Conservation (phyloP, 2,888 invertebrate genomes). For the Mythimna ferrago region DNA sequence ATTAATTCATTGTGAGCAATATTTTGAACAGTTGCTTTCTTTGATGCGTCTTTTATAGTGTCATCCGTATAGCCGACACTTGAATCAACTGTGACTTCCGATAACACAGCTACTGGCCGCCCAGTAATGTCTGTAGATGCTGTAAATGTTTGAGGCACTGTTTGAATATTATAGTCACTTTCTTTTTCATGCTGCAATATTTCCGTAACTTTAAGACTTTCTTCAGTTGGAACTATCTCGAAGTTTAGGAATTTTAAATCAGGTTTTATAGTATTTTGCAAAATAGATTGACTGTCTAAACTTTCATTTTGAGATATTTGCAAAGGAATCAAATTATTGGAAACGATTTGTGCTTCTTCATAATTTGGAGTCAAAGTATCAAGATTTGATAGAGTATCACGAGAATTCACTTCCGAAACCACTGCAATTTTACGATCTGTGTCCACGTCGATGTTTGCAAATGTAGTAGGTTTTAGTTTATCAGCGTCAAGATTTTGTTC, state of each 20-base stretch:
- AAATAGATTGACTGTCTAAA: slow-evolving; percentile 83
- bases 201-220: slow-evolving; percentile 79
- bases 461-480: slow-evolving; percentile 80
- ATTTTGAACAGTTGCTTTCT: slow-evolving; percentile 88
- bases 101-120: slow-evolving; percentile 88
- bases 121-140: slow-evolving; percentile 85
- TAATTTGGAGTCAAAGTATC: slow-evolving; percentile 69
- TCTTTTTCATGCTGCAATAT: slow-evolving; percentile 83
- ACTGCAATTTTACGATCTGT: slow-evolving; percentile 88
- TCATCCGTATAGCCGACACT: slow-evolving; percentile 75
- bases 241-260: slow-evolving; percentile 76
- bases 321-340: slow-evolving; percentile 76
- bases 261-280: slow-evolving; percentile 71
- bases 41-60: slow-evolving; percentile 62
- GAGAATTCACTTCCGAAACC: slow-evolving; percentile 85
- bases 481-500: slow-evolving; percentile 85
- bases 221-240: slow-evolving; percentile 73
- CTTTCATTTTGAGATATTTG: slow-evolving; percentile 82
- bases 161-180: slow-evolving; percentile 66
- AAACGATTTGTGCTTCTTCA: slow-evolving; percentile 80
- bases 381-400: slow-evolving; percentile 75
- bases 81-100: slow-evolving; percentile 85
- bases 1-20: slow-evolving; percentile 89
- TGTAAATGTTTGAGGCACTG: slow-evolving; percentile 69
- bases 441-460: slow-evolving; percentile 89